These are phyloP conservation scores for Xestia c-nigrum DNA, from an alignment of 2,888 invertebrate genomes.

Conservation along the genomic window DNA sequence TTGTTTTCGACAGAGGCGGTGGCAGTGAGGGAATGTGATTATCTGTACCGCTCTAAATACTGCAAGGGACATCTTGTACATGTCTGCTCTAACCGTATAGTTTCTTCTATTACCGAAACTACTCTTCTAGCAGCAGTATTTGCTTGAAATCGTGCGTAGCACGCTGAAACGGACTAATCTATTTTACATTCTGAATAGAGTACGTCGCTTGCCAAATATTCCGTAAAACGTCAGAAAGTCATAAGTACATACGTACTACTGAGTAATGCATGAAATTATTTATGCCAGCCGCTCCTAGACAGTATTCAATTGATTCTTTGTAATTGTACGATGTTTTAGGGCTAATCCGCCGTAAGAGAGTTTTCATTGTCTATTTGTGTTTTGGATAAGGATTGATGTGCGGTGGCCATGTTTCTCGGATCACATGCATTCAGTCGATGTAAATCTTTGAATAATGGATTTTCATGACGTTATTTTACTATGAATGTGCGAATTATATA, in stretches of 20 bases:
- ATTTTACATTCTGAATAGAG: constrained; percentile 84
- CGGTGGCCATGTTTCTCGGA: constrained; percentile 89
- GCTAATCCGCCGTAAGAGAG: constrained; percentile 79
- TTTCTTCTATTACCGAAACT: constrained; percentile 79
- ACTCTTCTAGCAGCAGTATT: constrained; percentile 74
- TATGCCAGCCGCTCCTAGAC: constrained; percentile 85
- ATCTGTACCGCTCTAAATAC: constrained; percentile 91
- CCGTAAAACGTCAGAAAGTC: constrained; percentile 91
- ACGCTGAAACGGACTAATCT: constrained; percentile 81
- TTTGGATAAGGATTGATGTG: constrained; percentile 83
- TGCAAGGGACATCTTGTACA: constrained; percentile 93
- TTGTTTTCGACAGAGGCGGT: constrained; percentile 90
- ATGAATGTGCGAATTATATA: constrained; percentile 85
- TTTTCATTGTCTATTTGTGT: constrained; percentile 87
- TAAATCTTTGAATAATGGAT: constrained; percentile 81
- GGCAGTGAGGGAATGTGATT: constrained; percentile 90
- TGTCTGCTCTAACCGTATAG: constrained; percentile 84
- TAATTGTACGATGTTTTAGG: constrained; percentile 78
- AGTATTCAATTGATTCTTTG: constrained; percentile 85
- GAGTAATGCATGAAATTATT: constrained; percentile 89
- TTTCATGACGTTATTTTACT: constrained; percentile 80
- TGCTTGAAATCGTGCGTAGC: constrained; percentile 78
- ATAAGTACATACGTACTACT: constrained; percentile 89
- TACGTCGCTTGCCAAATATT: constrained; percentile 90
- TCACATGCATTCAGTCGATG: constrained; percentile 87